These are phyloP conservation scores for Stictonetta naevosa DNA, from an alignment of 2,113 vertebrate genomes.

Conservation along the genomic window DNA sequence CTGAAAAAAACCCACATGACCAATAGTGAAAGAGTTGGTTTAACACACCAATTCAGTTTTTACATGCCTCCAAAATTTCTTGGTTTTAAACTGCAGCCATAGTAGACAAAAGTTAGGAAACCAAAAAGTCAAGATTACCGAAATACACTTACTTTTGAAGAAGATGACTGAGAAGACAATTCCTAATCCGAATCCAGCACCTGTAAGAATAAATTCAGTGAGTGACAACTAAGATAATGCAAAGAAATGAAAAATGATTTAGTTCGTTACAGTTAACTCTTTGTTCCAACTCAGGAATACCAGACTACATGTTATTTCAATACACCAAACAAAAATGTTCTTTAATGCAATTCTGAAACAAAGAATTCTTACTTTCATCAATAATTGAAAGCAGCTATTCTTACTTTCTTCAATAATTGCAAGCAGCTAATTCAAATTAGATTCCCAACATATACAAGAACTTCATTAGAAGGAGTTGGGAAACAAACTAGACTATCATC, in stretches of 20 bases:
- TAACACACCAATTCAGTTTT: neutral
- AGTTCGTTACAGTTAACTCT: neutral
- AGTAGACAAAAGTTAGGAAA: neutral
- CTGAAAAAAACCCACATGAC: neutral
- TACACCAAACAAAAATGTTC: neutral
- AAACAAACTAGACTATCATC: neutral
- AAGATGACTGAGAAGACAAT: conserved; percentile 87
- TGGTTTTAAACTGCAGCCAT: neutral
- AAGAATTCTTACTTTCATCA: neutral
- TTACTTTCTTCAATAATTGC: neutral
- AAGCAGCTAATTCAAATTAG: neutral
- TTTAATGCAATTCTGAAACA: neutral
- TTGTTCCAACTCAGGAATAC: neutral
- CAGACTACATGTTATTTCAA: neutral
- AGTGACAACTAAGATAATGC: neutral
- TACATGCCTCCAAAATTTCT: neutral
- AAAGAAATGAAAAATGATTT: neutral
- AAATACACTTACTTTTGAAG: conserved; percentile 90
- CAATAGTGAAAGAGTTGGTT: neutral
- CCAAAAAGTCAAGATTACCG: neutral
- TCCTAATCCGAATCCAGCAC: conserved; percentile 88
- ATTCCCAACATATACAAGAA: neutral
- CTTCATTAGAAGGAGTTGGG: neutral
- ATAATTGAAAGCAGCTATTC: neutral
- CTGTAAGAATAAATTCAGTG: conserved; percentile 70